Evolutionary conservation across 2,113 vertebrate species (phyloP), one percentile per base, ranked within the genome.

Genomic region (Tenebrosternarchus preto): DNA sequence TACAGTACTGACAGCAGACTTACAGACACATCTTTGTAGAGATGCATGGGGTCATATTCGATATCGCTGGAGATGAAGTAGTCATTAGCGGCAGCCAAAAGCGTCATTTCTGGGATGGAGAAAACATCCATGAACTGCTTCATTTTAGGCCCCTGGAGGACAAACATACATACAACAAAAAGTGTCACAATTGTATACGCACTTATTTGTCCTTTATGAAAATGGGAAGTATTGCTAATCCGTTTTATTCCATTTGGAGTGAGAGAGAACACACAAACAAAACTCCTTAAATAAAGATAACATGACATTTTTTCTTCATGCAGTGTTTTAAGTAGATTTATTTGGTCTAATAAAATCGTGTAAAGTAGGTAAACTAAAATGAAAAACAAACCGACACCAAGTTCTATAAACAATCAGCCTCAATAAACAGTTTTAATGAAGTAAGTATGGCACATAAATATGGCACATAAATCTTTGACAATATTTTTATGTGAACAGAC

Each of bases 101-200:
- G 93, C 17, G 90, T 95, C 94, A 95, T 95, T 86, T 95, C 95
- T 0, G 95, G 93, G 60, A 95, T 90, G 64, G 95, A 95, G 91
- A 95, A 95, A 66, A 95, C 92, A 81, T 95, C 95, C 95, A 95
- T 95, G 63, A 92, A 95, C 88, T 95, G 95, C 79, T 95, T 95
- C 67, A 95, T 88, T 61, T 90, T 93, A 4, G 94, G 94, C 9
- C 95, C 95, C 95, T 95, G 77, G 53, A 50, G 29, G 19, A 77
- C 20, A 71, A 9, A 64, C 59, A 80, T 1, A 80, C 20, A 53
- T 43, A 60, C 9, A 39, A 66, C n/a, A n/a, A 56, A 67, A 46
- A 29, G 29, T 55, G 4, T 7, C 4, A 70, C 60, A 36, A 73
- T 25, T 22, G 11, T 22, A 29, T 33, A 27, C 11, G 39, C 7